Conservation (phyloP, 2,797 vertebrate genomes). For the Thaleichthys pacificus region DNA sequence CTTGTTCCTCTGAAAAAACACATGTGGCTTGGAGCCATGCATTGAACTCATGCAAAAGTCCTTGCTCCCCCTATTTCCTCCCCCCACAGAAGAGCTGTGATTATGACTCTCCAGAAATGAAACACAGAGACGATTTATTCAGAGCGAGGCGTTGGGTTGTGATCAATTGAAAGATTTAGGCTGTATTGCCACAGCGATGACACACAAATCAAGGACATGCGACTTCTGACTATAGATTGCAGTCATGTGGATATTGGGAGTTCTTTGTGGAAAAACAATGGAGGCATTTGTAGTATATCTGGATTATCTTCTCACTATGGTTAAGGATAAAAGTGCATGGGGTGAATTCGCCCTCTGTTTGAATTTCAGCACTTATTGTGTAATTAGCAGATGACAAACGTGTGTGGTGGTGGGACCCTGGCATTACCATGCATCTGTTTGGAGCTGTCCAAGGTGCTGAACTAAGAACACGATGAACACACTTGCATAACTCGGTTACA, state of each 20-base stretch:
- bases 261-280: not conserved
- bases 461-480: not conserved
- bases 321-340: not conserved
- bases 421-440: not conserved
- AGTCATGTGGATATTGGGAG: not conserved
- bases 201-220: slow-evolving; percentile 6
- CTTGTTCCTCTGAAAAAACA: slow-evolving; percentile 45
- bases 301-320: no score
- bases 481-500: no score
- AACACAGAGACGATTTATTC: slow-evolving; percentile 20
- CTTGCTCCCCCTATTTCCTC: slow-evolving; percentile 11
- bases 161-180: slow-evolving; percentile 34
- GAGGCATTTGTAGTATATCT: no score
- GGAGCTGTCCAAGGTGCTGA: not conserved
- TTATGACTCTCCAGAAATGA: slow-evolving; percentile 40
- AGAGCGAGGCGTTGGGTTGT: slow-evolving; percentile 22
- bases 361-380: no score
- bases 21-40: slow-evolving; percentile 31
- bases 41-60: slow-evolving; percentile 42
- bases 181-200: slow-evolving; percentile 1
- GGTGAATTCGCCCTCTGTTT: not conserved
- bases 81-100: slow-evolving; percentile 16
- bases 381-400: not conserved
- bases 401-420: not conserved
- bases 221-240: no score